These are phyloP conservation scores for Athalia rosae DNA, from an alignment of 2,888 invertebrate genomes.

Conservation along the genomic window DNA sequence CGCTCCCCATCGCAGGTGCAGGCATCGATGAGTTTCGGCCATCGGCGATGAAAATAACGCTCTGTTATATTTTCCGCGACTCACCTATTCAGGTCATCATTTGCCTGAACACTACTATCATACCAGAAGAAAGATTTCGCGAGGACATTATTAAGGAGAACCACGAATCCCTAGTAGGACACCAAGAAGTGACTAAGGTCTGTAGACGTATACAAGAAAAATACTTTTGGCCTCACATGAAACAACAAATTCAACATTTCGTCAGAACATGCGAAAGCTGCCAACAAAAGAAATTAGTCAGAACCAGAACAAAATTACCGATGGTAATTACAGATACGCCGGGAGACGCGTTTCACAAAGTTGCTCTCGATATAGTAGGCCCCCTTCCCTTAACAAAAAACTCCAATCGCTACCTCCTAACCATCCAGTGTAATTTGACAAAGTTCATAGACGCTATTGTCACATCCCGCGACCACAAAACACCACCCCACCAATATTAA, in stretches of 20 bases:
- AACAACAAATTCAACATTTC: constrained; percentile 39
- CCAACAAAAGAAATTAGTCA: constrained; percentile 31
- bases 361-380: constrained; percentile 44
- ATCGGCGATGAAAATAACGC: too few relatives aligned
- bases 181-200: too few relatives aligned
- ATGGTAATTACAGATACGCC: constrained; percentile 41
- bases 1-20: too few relatives aligned
- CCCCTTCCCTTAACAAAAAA: background rate
- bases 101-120: too few relatives aligned
- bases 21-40: too few relatives aligned
- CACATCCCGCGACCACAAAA: too few relatives aligned
- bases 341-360: constrained; percentile 43
- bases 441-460: constrained; percentile 7
- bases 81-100: background rate
- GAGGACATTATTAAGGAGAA: background rate
- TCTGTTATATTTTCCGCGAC: background rate
- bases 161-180: constrained; percentile 44
- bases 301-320: constrained; percentile 33
- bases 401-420: constrained; percentile 1
- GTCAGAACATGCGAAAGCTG: constrained; percentile 41
- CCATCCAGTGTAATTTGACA: constrained; percentile 16
- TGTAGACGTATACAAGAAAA: too few relatives aligned
- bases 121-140: background rate
- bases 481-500: too few relatives aligned
- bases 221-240: too few relatives aligned